These are phyloP conservation scores for Dicentrarchus labrax DNA, from an alignment of 2,113 vertebrate genomes.

Conservation along the genomic window DNA sequence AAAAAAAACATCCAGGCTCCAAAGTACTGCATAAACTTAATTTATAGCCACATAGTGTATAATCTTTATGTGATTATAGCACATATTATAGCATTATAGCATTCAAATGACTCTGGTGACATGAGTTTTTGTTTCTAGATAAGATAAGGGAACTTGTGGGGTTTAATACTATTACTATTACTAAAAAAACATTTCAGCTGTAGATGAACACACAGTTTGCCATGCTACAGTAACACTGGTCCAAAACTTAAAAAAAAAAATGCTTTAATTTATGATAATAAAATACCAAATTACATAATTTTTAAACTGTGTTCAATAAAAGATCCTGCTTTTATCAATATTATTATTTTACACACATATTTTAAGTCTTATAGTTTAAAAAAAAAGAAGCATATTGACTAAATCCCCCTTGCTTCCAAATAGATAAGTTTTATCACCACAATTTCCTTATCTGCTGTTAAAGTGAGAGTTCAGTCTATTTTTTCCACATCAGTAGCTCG, in stretches of 20 bases:
- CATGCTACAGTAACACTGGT: too few relatives aligned
- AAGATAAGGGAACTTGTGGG: neutral
- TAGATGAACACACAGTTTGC: too few relatives aligned
- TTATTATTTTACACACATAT: too few relatives aligned
- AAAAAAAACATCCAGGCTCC: too few relatives aligned
- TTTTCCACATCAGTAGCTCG: constrained; percentile 13
- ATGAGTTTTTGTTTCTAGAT: neutral
- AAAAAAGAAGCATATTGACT: neutral
- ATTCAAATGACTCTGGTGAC: neutral
- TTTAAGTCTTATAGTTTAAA: too few relatives aligned
- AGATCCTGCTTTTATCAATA: neutral
- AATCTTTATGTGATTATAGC: neutral
- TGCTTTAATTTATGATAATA: too few relatives aligned
- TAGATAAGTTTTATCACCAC: neutral
- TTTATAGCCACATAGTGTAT: neutral
- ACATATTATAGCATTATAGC: too few relatives aligned
- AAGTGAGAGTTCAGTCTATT: neutral
- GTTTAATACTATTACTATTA: too few relatives aligned
- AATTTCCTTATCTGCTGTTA: neutral
- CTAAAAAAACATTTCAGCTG: too few relatives aligned
- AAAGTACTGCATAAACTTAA: too few relatives aligned
- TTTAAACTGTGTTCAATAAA: neutral
- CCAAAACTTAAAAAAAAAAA: too few relatives aligned
- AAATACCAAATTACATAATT: too few relatives aligned
- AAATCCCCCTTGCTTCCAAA: neutral